Evolutionary conservation across 2,797 vertebrate species (phyloP).

Genomic region (Benthosema pterotum): DNA sequence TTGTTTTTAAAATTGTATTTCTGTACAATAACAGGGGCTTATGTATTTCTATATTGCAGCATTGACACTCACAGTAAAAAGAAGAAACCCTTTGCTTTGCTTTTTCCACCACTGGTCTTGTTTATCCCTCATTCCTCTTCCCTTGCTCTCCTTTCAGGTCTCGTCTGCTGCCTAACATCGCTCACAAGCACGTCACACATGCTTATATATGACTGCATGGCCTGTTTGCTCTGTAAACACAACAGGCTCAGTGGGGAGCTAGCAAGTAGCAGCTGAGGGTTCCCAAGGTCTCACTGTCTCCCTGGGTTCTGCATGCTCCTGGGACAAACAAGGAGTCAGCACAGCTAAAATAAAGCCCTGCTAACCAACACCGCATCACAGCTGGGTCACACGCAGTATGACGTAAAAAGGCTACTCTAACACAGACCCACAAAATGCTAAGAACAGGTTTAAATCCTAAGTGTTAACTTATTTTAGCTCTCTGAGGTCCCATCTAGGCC

Average conservation of each 20-base stretch:
- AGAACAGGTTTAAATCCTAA: neutral
- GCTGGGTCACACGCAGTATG: neutral
- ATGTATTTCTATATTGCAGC: too few relatives aligned
- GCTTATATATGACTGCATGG: conserved; percentile 1
- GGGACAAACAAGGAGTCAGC: conserved; percentile 4
- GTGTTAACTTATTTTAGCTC: too few relatives aligned
- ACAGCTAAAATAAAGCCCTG: neutral
- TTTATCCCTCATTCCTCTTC: neutral
- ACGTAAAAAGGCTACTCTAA: too few relatives aligned
- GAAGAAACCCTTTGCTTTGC: too few relatives aligned
- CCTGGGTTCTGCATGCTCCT: neutral
- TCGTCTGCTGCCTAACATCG: neutral
- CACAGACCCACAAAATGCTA: neutral
- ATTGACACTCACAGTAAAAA: too few relatives aligned
- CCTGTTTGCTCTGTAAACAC: conserved; percentile 17
- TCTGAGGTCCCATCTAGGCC: too few relatives aligned
- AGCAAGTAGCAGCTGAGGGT: neutral
- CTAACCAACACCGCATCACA: neutral
- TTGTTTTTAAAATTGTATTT: too few relatives aligned
- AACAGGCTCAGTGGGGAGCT: conserved; percentile 1
- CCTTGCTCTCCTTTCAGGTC: neutral
- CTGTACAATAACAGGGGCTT: too few relatives aligned
- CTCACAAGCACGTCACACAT: neutral
- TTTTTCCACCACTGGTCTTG: too few relatives aligned
- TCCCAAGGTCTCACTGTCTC: conserved; percentile 13